Conservation (phyloP, 2,888 invertebrate genomes). For the Eutolmus rufibarbis region DNA sequence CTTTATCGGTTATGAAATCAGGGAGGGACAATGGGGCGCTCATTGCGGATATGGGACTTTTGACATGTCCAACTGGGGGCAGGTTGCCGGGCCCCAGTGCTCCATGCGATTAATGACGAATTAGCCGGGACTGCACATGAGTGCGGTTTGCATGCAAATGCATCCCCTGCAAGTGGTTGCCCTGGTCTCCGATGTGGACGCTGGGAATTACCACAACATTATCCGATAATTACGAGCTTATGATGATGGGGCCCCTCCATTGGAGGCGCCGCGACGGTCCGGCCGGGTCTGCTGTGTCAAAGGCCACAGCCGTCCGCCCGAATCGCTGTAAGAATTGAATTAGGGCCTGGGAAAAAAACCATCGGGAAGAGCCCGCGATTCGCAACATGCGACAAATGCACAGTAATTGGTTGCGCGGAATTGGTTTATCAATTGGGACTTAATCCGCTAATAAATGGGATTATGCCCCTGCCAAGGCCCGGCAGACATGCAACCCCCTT, state of each 20-base stretch:
- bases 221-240: constrained; percentile 9
- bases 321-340: neutral
- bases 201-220: constrained; percentile 11
- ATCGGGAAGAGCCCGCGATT: neutral
- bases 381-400: constrained; percentile 6
- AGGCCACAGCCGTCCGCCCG: neutral
- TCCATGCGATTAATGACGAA: constrained; percentile 16
- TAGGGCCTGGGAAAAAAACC: neutral
- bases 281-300: neutral
- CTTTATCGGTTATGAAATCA: neutral
- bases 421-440: constrained; percentile 26
- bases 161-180: neutral
- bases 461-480: neutral
- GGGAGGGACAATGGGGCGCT: neutral
- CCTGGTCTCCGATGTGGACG: neutral
- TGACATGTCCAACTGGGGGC: neutral
- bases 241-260: neutral
- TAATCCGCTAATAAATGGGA: constrained; percentile 36
- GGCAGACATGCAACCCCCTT: neutral
- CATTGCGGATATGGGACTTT: neutral
- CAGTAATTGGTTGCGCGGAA: constrained; percentile 25
- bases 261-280: neutral
- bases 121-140: neutral
- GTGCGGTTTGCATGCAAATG: constrained; percentile 20
- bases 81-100: neutral